Evolutionary conservation across 2,113 vertebrate genomes (phyloP), one percentile per base, ranked within the genome.

Genomic region (Electrona antarctica): DNA sequence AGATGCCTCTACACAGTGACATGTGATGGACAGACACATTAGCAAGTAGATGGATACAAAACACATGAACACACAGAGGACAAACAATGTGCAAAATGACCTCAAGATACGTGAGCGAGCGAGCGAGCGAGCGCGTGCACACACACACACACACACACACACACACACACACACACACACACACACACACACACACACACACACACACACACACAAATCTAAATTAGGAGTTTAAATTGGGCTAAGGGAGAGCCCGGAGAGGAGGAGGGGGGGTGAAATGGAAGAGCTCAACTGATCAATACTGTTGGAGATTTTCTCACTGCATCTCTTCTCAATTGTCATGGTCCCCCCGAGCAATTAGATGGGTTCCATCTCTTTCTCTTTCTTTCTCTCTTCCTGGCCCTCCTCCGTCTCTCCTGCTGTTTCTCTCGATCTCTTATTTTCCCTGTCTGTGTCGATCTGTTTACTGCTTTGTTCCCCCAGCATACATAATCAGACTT

Each of bases 211-310:
- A 82, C 82, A 80, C 80, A 90, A 89, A 87, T 88, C 86, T 88
- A 90, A 92, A 93, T 93, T 91, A 93, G 85, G 76, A 85, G 90
- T 91, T 87, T 84, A 93, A 93, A 93, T 93, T 93, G 90, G 89
- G 89, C 84, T 79, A 86, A 84, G 81, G 87, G 78, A 83, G 76
- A 82, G 73, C 71, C 63, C 65, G 69, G 80, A 85, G 76, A 78
- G 84, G 87, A 89, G 87, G 84, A 49, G 76, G 79, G 74, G 21
- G 85, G 83, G 83, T 89, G 90, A 90, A 93, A 92, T 91, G 81
- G 90, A 90, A 91, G 90, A 92, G 84, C 84, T 41, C 80, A 82
- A 79, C 84, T 92, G 91, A 93, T 93, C 92, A 91, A 93, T 93
- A 93, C 85, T 83, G 74, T 67, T 81, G 84, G 86, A 92, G 90